Conservation (phyloP, 2,797 vertebrate species). For the Tinamus major region DNA sequence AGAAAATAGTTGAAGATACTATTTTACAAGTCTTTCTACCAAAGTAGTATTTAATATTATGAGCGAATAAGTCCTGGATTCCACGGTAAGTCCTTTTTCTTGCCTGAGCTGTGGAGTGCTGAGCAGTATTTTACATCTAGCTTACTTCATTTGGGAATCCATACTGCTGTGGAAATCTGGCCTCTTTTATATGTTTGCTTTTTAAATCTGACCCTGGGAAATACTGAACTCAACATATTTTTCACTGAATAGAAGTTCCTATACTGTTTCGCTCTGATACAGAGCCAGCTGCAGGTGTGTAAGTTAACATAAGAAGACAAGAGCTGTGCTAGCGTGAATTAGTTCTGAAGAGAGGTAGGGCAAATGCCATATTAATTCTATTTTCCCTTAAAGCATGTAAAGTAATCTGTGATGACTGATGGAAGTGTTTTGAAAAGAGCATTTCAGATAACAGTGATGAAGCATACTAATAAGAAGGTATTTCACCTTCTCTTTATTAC, state of each 20-base stretch:
- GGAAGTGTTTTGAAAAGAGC: conserved; percentile 62
- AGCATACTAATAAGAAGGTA: conserved; percentile 49
- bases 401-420: conserved; percentile 57
- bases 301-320: background rate
- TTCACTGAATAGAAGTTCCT: background rate
- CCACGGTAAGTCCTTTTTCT: background rate
- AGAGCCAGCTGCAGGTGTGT: background rate
- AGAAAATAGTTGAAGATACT: background rate
- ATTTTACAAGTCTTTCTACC: background rate
- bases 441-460: conserved; percentile 17
- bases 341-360: conserved; percentile 22
- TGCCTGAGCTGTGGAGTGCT: fast-evolving
- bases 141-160: background rate
- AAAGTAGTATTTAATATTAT: background rate
- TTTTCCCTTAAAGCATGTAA: conserved; percentile 6
- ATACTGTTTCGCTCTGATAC: background rate
- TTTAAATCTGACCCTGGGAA: background rate
- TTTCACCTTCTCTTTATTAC: conserved; percentile 27
- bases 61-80: background rate
- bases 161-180: background rate
- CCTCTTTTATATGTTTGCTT: background rate
- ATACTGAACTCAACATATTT: background rate
- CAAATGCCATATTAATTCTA: conserved; percentile 55
- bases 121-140: background rate
- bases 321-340: background rate